phyloP scores from a whole-genome alignment of 2,888 invertebrate species.

The Pristionchus mayeri region DNA sequence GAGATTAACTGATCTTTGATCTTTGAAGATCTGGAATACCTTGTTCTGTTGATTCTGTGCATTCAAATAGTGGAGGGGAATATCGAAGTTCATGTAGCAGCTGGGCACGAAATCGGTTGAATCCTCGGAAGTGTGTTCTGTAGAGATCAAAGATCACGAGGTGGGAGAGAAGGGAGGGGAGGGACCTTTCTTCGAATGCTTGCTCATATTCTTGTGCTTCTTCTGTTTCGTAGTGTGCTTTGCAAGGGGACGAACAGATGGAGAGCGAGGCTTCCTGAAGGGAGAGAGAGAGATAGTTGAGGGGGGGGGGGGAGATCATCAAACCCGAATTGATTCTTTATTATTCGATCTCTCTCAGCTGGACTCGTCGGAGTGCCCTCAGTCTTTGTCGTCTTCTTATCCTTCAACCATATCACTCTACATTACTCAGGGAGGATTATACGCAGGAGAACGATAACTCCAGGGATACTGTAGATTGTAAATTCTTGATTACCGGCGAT shows the following conservation, averaged over 20 bases:
- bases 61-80: background rate
- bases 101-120: conserved; percentile 41
- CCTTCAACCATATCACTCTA: background rate
- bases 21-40: background rate
- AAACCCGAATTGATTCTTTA: too few species aligned
- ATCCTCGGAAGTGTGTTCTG: conserved; percentile 25
- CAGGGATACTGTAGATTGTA: background rate
- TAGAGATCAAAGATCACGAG: background rate
- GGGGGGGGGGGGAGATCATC: background rate
- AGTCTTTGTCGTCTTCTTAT: background rate
- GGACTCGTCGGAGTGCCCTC: background rate
- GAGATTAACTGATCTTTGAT: background rate
- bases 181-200: background rate
- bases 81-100: conserved; percentile 27
- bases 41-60: background rate
- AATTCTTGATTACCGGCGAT: conserved; percentile 8
- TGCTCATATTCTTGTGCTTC: background rate
- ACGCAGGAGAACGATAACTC: too few species aligned
- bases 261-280: background rate
- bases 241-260: background rate
- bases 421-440: too few species aligned
- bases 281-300: background rate
- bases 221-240: background rate
- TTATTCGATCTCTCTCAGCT: background rate
- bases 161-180: background rate